Conservation (phyloP, 2,888 invertebrate genomes). For the Alsophila aescularia region DNA sequence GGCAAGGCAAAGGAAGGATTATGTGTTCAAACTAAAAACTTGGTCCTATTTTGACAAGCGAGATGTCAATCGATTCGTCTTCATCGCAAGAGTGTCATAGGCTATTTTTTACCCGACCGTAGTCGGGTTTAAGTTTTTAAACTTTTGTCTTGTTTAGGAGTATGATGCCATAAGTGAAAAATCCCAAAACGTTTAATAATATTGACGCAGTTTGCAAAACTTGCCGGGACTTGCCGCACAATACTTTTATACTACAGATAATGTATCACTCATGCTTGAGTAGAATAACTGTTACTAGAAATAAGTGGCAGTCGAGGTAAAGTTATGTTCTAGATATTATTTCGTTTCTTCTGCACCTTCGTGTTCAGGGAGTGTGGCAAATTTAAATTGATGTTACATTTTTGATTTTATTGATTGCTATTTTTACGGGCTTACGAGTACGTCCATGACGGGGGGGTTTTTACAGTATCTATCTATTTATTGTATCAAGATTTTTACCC, state of each 20-base stretch:
- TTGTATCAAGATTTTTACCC: no score
- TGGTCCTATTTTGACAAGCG: no score
- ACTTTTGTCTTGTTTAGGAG: no score
- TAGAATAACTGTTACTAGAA: conserved; percentile 46
- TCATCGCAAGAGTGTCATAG: no score
- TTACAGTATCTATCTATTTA: no score
- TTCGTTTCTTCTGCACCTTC: not conserved
- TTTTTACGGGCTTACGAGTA: no score
- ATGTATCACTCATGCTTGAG: conserved; percentile 47
- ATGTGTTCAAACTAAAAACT: no score
- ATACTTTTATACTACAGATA: conserved; percentile 53
- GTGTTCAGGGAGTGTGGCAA: not conserved
- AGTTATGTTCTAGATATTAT: conserved; percentile 16
- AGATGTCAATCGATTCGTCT: no score
- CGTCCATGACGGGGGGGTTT: no score
- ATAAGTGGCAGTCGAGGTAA: conserved; percentile 12
- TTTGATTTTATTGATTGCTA: not conserved
- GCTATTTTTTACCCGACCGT: no score
- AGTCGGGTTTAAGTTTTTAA: no score
- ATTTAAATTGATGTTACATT: not conserved
- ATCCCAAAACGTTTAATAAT: conserved; percentile 67
- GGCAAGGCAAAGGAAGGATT: no score
- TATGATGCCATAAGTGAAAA: conserved; percentile 59
- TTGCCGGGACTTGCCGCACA: conserved; percentile 39
- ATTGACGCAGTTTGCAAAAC: conserved; percentile 62